Percentiles rank a stretch among this genome's conserved stretches.
Conservation (phyloP, 2,113 vertebrate genomes). For the Calyptomena viridis region DNA sequence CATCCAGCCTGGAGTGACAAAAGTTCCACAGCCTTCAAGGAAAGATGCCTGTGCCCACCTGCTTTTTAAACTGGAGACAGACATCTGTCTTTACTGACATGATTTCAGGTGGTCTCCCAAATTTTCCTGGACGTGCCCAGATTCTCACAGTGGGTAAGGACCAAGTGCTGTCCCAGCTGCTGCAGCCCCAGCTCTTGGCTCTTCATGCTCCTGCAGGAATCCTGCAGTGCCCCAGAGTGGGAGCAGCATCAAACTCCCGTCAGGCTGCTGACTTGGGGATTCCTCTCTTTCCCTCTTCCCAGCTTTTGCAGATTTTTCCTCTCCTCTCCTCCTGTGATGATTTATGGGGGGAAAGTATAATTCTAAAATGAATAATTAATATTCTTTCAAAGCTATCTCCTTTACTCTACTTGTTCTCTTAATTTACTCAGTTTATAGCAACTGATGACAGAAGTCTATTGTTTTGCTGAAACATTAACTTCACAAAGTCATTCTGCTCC, state of each 20-base stretch:
- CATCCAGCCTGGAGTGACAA: not conserved
- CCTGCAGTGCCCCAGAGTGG: accelerated
- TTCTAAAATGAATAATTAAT: conserved; percentile 70
- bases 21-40: not conserved
- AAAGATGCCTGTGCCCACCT: not conserved
- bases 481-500: conserved; percentile 82
- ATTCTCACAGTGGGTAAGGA: not conserved
- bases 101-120: not conserved
- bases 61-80: not conserved
- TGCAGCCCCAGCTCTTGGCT: not conserved
- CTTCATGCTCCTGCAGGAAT: accelerated
- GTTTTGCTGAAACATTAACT: conserved; percentile 87
- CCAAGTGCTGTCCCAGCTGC: accelerated
- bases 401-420: conserved; percentile 76
- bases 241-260: not conserved
- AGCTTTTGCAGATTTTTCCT: not conserved
- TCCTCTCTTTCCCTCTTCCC: not conserved
- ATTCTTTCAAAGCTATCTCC: conserved; percentile 60
- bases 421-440: conserved; percentile 83
- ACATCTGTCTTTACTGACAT: accelerated
- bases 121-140: not conserved
- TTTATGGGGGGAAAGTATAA: conserved; percentile 18
- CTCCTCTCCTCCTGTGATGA: not conserved
- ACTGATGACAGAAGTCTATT: conserved; percentile 83
- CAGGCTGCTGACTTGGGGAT: not conserved